These are phyloP conservation scores for Echinometra lucunter DNA, from an alignment of 53 echinoderm and acorn worm species.

Conservation along the genomic window DNA sequence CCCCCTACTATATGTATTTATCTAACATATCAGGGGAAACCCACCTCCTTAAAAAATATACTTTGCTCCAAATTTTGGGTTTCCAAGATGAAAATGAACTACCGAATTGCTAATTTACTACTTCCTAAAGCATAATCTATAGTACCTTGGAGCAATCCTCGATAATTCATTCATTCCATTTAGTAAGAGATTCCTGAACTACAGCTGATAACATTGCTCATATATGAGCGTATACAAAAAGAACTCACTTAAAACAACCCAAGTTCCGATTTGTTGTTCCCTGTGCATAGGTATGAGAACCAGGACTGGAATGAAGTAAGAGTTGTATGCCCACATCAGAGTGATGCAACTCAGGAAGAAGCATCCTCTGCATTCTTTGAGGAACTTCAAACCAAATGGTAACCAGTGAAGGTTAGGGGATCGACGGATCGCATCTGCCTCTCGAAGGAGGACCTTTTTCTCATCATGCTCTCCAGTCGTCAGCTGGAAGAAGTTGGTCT, in stretches of 20 bases:
- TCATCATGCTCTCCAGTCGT: slow-evolving; percentile 35
- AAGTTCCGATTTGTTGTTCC: background rate
- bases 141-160: too few relatives aligned
- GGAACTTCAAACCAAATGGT: slow-evolving; percentile 19
- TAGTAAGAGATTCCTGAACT: too few relatives aligned
- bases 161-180: too few relatives aligned
- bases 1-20: too few relatives aligned
- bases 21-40: too few relatives aligned
- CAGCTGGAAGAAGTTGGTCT: slow-evolving; percentile 14
- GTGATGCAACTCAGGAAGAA: slow-evolving; percentile 78
- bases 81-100: too few relatives aligned
- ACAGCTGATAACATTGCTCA: too few relatives aligned
- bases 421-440: slow-evolving; percentile 1
- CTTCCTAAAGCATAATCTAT: too few relatives aligned
- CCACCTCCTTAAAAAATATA: too few relatives aligned
- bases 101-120: too few relatives aligned
- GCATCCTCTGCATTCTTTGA: slow-evolving; percentile 74
- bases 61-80: too few relatives aligned
- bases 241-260: slow-evolving; percentile 20
- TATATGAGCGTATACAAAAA: background rate
- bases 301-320: slow-evolving; percentile 77
- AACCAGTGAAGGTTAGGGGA: slow-evolving; percentile 21
- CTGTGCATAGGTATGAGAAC: slow-evolving; percentile 76
- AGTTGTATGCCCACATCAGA: slow-evolving; percentile 82
- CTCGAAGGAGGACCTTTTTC: slow-evolving; percentile 25